A percentile compares a stretch with the other conserved stretches of the same genome.
Evolutionary conservation across 2,113 vertebrate species (phyloP).

Genomic region (Herpetotheres cachinnans): DNA sequence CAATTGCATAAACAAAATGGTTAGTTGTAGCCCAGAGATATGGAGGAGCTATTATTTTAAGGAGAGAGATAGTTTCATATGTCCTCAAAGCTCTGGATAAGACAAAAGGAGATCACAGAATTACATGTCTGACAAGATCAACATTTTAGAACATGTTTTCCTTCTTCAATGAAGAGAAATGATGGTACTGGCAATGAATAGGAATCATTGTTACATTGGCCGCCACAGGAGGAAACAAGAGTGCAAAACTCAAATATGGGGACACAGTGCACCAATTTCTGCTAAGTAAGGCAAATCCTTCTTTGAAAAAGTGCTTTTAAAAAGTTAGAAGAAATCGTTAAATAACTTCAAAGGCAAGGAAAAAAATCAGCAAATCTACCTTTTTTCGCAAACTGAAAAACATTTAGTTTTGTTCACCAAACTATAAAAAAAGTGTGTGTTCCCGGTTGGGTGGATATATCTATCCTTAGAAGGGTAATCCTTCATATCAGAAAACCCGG

Average conservation of each 20-base stretch:
- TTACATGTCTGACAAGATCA: not conserved
- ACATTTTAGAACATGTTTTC: not conserved
- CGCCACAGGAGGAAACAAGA: not conserved
- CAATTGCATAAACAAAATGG: not conserved
- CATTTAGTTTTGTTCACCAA: not conserved
- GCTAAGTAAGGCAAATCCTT: not conserved
- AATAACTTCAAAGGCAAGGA: not conserved
- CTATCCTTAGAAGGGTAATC: not conserved
- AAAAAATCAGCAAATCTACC: not conserved
- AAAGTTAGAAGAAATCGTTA: not conserved
- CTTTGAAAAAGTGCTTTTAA: not conserved
- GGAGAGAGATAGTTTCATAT: not conserved
- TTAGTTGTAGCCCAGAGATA: slow-evolving; percentile 24
- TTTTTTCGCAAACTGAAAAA: not conserved
- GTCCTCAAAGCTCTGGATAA: not conserved
- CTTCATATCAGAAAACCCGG: not conserved
- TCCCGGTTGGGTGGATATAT: not conserved
- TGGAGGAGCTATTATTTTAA: not conserved
- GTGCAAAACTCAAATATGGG: not conserved
- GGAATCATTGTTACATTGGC: not conserved
- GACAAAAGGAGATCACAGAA: not conserved
- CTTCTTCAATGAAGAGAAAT: not conserved
- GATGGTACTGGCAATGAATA: not conserved
- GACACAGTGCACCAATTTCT: not conserved
- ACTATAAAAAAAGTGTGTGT: not conserved